Evolutionary conservation across 2,113 vertebrate genomes (phyloP).

Genomic region (Trinectes maculatus): DNA sequence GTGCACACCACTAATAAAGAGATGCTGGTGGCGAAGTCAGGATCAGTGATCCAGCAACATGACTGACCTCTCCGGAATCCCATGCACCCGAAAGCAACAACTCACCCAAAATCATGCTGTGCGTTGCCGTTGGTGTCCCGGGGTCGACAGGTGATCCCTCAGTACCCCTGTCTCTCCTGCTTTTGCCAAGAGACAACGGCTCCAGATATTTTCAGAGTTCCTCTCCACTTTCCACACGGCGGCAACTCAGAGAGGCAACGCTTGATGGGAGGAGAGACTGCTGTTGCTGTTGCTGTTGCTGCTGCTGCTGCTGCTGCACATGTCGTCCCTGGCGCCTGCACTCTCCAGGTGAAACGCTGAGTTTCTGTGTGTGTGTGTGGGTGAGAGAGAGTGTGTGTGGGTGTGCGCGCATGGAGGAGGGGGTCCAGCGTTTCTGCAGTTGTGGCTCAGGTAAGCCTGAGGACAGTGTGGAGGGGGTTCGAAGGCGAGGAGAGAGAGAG

Average conservation of each 20-base stretch:
- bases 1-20: slow-evolving; percentile 45
- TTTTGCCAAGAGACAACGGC: slow-evolving; percentile 65
- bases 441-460: slow-evolving; percentile 82
- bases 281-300: slow-evolving; percentile 65
- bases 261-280: slow-evolving; percentile 68
- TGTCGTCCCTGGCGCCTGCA: slow-evolving; percentile 69
- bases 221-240: slow-evolving; percentile 67
- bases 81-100: slow-evolving; percentile 52
- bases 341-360: slow-evolving; percentile 80
- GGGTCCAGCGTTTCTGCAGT: slow-evolving; percentile 71
- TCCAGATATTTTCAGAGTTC: slow-evolving; percentile 71
- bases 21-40: slow-evolving; percentile 49
- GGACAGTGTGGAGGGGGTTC: slow-evolving; percentile 65
- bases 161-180: slow-evolving; percentile 53
- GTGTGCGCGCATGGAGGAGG: slow-evolving; percentile 39
- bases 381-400: slow-evolving; percentile 16
- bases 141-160: slow-evolving; percentile 58
- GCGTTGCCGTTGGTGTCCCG: slow-evolving; percentile 65
- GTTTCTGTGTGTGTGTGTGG: slow-evolving; percentile 37
- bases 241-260: slow-evolving; percentile 75
- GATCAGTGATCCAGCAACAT: slow-evolving; percentile 61
- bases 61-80: slow-evolving; percentile 60
- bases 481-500: slow-evolving; percentile 32
- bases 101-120: slow-evolving; percentile 85
- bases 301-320: slow-evolving; percentile 69